phyloP scores from a whole-genome alignment of 2,888 invertebrate species.

The Sericinus montela region DNA sequence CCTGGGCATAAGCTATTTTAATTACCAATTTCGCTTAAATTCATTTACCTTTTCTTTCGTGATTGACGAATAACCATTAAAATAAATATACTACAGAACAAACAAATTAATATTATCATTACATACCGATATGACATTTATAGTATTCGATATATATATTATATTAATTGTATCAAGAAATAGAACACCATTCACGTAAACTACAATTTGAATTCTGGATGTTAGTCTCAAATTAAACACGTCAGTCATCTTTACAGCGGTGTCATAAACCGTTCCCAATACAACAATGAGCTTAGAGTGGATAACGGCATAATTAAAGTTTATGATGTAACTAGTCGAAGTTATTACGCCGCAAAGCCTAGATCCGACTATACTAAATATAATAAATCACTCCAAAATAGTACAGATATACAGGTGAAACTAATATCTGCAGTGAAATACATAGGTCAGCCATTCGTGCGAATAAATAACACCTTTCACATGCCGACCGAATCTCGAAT shows the following conservation, averaged over 20 bases:
- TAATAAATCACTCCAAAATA: conserved; percentile 16
- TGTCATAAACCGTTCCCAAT: conserved; percentile 19
- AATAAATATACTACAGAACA: no score
- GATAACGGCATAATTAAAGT: conserved; percentile 20
- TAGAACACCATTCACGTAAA: no score
- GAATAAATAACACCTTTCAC: conserved; percentile 31
- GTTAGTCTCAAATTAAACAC: conserved; percentile 8
- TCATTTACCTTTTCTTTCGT: no score
- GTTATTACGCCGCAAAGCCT: conserved; percentile 13
- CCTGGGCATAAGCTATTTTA: no score
- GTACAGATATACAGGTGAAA: conserved; percentile 9
- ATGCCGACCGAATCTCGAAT: conserved; percentile 27
- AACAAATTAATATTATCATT: no score
- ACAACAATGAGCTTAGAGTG: conserved; percentile 16
- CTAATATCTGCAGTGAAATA: conserved; percentile 18
- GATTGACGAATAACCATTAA: no score
- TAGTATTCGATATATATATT: no score
- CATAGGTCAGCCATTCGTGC: conserved; percentile 24
- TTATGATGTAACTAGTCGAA: conserved; percentile 15
- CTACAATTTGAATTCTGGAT: background rate
- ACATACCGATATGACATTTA: no score
- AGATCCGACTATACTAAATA: conserved; percentile 3
- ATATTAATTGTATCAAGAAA: no score
- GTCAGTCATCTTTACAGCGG: conserved; percentile 16
- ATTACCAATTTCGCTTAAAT: no score